phyloP scores from a whole-genome alignment of 2,113 vertebrate genomes.

The Megalops atlanticus region DNA sequence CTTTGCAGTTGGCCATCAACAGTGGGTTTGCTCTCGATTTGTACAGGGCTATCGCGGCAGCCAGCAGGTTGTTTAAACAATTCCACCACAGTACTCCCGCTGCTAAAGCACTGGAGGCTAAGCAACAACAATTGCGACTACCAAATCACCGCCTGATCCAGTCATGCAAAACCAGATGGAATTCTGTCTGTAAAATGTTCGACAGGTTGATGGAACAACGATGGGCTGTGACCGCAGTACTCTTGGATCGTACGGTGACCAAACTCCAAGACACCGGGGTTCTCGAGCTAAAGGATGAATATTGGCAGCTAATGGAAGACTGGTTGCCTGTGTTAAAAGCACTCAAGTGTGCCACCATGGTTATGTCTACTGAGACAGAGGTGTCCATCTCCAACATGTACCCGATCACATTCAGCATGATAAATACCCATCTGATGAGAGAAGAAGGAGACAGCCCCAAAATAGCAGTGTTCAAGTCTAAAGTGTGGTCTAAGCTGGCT shows the following conservation, averaged over 20 bases:
- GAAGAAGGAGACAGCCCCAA: too few relatives aligned
- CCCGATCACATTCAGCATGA: slow-evolving; percentile 6
- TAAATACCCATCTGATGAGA: neutral
- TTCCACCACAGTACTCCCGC: neutral
- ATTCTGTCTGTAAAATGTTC: slow-evolving; percentile 1
- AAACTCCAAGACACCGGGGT: neutral
- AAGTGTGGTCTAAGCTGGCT: too few relatives aligned
- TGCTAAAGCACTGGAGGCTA: neutral
- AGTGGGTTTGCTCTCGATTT: slow-evolving; percentile 10
- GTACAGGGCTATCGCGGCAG: neutral
- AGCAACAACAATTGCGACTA: slow-evolving; percentile 16
- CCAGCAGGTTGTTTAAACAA: neutral
- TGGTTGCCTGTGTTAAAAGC: neutral
- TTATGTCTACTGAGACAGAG: slow-evolving; percentile 17
- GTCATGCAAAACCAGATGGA: slow-evolving; percentile 13
- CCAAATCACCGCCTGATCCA: slow-evolving; percentile 1
- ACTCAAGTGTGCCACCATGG: slow-evolving; percentile 2
- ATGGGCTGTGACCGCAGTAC: neutral
- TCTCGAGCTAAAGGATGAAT: neutral
- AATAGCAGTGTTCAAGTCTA: too few relatives aligned
- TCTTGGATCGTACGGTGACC: neutral
- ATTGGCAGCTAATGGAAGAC: neutral
- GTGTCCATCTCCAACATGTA: slow-evolving; percentile 15
- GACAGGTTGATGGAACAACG: neutral
- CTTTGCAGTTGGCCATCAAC: slow-evolving; percentile 27